Conservation (phyloP, 1,140 invertebrate genomes). For the Chrysoperla carnea region DNA sequence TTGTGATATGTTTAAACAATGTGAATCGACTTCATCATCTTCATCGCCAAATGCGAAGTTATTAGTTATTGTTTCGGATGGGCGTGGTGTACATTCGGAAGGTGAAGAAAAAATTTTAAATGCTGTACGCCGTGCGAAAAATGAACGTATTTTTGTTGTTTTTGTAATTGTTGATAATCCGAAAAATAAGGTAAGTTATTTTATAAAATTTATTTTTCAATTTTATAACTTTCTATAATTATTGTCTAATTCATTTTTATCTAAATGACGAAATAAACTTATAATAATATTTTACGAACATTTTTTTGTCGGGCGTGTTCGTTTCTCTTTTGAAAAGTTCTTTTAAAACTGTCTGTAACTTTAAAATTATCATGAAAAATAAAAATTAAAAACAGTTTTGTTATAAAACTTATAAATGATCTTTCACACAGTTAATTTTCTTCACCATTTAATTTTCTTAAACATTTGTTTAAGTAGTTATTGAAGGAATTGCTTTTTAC, state of each 20-base stretch:
- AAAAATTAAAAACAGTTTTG: too few species aligned
- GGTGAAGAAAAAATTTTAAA: conserved; percentile 57
- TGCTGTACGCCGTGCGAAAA: conserved; percentile 61
- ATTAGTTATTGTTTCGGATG: conserved; percentile 86
- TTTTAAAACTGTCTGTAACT: too few species aligned
- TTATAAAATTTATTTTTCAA: conserved; percentile 1
- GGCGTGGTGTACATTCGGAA: conserved; percentile 81
- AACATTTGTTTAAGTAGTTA: too few species aligned
- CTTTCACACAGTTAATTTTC: too few species aligned
- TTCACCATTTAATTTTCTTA: too few species aligned
- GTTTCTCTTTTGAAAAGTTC: too few species aligned
- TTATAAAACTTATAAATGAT: too few species aligned
- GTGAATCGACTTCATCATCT: conserved; percentile 21
- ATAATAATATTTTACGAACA: too few species aligned
- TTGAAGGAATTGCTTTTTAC: too few species aligned
- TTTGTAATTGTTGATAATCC: conserved; percentile 94
- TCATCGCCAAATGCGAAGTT: conserved; percentile 61
- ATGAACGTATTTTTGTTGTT: conserved; percentile 77
- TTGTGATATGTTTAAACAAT: conserved; percentile 46
- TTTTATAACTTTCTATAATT: not conserved
- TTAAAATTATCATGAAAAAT: too few species aligned
- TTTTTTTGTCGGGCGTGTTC: too few species aligned
- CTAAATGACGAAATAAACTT: not conserved
- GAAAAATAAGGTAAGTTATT: conserved; percentile 53
- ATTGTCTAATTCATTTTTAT: not conserved